These are phyloP conservation scores for Merluccius polli DNA, from an alignment of 2,797 vertebrate genomes.

Conservation along the genomic window DNA sequence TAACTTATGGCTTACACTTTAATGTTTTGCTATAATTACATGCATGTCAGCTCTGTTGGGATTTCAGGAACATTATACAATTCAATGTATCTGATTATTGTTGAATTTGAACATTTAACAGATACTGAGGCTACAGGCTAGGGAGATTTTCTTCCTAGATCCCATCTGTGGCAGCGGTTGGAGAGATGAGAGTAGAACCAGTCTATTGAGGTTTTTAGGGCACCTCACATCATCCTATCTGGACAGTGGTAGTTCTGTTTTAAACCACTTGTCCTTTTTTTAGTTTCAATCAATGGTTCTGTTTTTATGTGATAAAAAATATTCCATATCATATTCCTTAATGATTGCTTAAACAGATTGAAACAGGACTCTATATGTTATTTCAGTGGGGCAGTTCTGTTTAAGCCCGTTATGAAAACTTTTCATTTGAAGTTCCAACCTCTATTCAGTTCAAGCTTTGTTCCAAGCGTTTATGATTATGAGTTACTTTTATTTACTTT, in stretches of 20 bases:
- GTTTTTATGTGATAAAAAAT: not conserved
- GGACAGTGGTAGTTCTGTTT: constrained; percentile 1
- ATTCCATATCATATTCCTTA: not conserved
- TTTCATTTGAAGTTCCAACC: not conserved
- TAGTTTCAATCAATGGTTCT: not conserved
- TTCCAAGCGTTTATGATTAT: constrained; percentile 27
- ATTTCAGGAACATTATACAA: not conserved
- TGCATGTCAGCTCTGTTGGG: not conserved
- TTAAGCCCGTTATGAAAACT: not conserved
- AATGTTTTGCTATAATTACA: not conserved
- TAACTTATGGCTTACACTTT: too few relatives aligned
- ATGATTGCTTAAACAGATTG: not conserved
- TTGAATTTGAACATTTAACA: constrained; percentile 1
- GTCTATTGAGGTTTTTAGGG: not conserved
- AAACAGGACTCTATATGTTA: not conserved
- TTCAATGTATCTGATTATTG: not conserved
- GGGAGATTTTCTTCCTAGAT: constrained; percentile 1
- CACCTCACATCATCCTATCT: not conserved
- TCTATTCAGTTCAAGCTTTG: not conserved
- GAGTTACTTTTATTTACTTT: constrained; percentile 13
- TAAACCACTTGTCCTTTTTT: constrained; percentile 1
- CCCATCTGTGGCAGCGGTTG: not conserved
- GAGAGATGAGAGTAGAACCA: not conserved
- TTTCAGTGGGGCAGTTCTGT: not conserved
- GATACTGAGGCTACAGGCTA: constrained; percentile 1